Conservation (phyloP, 2,113 vertebrate species). For the Apodemus sylvaticus region DNA sequence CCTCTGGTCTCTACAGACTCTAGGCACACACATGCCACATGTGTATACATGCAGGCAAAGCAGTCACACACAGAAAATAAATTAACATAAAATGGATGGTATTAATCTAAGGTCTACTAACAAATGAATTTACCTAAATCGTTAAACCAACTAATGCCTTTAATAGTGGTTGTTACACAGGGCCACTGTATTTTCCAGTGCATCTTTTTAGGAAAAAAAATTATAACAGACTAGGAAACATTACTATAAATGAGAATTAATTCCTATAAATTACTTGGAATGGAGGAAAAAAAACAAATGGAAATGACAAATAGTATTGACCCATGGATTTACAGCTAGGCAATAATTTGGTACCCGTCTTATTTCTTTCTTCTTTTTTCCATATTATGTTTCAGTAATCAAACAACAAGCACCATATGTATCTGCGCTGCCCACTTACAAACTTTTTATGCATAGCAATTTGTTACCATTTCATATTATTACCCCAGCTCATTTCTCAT, state of each 20-base stretch:
- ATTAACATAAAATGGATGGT: neutral
- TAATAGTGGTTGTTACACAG: neutral
- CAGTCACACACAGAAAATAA: neutral
- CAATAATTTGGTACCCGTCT: conserved; percentile 58
- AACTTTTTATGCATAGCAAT: conserved; percentile 70
- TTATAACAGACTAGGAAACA: neutral
- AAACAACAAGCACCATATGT: neutral
- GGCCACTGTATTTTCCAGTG: neutral
- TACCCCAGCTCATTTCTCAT: conserved; percentile 79
- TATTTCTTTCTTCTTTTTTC: conserved; percentile 64
- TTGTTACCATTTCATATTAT: conserved; percentile 72
- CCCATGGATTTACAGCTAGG: conserved; percentile 41
- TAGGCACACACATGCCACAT: neutral
- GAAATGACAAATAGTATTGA: conserved; percentile 63
- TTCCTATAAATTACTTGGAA: conserved; percentile 67
- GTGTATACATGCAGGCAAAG: neutral
- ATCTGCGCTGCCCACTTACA: conserved; percentile 74
- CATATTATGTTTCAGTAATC: conserved; percentile 23
- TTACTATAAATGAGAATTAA: conserved; percentile 58
- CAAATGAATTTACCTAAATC: conserved; percentile 39
- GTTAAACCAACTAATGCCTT: conserved; percentile 46
- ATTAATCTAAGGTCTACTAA: neutral
- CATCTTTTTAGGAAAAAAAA: neutral
- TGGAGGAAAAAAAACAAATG: conserved; percentile 40
- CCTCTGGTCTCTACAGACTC: neutral